Base-by-base conservation (phyloP, 2,113 vertebrate genomes). In the Amphilophus citrinellus region DNA sequence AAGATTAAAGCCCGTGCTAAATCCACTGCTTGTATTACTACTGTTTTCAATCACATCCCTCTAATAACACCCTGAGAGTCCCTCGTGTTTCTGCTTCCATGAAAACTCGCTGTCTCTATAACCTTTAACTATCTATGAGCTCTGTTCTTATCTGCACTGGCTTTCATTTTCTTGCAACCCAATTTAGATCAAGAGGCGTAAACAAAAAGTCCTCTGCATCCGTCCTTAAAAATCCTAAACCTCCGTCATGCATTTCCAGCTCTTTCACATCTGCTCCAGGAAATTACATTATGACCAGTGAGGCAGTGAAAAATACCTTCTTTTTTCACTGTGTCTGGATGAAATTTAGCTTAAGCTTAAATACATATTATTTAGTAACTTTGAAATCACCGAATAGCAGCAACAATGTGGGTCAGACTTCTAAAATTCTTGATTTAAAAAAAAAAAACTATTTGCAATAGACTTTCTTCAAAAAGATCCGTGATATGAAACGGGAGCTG, bases 21-120 rank as follows among this genome's bases (percentile, higher is more conserved):
- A 2, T 3, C 27, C 27, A 17, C 8, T 10, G 37, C 37, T 7
- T 68, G 22, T 24, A 18, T n/a, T 39, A n/a, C 60, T 24, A 10
- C 22, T 65, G 42, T 32, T 10, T 65, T 84, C 57, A 83, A 50
- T 78, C 42, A 79, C 15, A 39, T 66, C 17, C 24, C 35, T 58
- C 11, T 13, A 63, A 61, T 35, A 73, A 30, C n/a, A 42, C 11
- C 6, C 20, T 27, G 14, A 13, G 18, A 24, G 22, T 42, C 35
- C 83, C 35, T 75, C 24, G 2, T 84, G 59, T 56, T 66, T 27
- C 32, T 44, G 17, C 44, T 3, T 18, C 20, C 24, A 65, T 73
- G 30, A 39, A 68, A 68, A 71, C 14, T 20, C 6, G 20, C 3
- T 61, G 35, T 59, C 15, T 27, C 57, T 44, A 65, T 32, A 17